Conservation (phyloP, 2,888 invertebrate species). For the Lypha dubia region DNA sequence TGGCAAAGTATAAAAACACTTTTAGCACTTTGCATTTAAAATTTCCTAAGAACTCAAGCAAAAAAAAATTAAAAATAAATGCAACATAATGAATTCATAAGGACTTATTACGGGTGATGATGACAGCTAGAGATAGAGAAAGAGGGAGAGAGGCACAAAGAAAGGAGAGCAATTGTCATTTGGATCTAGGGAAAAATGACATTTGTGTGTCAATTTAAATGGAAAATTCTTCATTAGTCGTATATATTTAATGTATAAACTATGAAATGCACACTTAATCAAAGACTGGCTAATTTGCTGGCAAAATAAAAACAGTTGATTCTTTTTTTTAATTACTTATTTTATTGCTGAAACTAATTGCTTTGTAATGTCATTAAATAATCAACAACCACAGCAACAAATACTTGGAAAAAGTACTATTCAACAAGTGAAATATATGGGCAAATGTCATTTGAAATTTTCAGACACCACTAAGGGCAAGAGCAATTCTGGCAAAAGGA, state of each 20-base stretch:
- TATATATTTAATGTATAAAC: constrained; percentile 23
- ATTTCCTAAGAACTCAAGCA: neutral
- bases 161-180: constrained; percentile 50
- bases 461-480: neutral
- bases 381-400: neutral
- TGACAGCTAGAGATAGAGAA: neutral
- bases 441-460: neutral
- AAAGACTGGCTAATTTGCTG: constrained; percentile 1
- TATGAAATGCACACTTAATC: constrained; percentile 16
- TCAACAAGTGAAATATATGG: neutral
- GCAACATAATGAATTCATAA: constrained; percentile 51
- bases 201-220: constrained; percentile 61
- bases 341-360: constrained; percentile 35
- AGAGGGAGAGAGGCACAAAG: neutral
- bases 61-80: too few species aligned
- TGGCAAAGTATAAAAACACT: constrained; percentile 16
- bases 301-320: neutral
- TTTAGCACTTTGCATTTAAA: constrained; percentile 47
- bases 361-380: constrained; percentile 42
- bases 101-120: constrained; percentile 5
- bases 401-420: neutral
- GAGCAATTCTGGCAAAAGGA: too few species aligned
- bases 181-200: constrained; percentile 63
- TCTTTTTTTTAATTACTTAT: constrained; percentile 38
- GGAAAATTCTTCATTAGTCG: constrained; percentile 26